These are phyloP conservation scores for Tapera naevia DNA, from an alignment of 2,797 vertebrate species.

Conservation along the genomic window DNA sequence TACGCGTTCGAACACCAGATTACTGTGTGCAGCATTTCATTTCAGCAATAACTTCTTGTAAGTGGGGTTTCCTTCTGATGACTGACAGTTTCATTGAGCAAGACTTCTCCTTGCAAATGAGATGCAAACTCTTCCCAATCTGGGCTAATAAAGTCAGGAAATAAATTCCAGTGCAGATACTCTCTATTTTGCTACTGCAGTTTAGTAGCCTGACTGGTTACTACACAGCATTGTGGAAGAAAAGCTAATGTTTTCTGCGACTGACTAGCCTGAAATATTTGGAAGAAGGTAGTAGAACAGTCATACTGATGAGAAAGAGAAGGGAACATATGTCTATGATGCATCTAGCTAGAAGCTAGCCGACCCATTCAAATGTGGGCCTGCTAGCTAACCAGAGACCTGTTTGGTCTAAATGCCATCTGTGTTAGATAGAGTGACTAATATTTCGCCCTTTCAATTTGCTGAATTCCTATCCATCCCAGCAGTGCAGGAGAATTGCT, in stretches of 20 bases:
- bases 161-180: neutral
- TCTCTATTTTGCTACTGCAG: neutral
- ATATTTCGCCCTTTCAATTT: neutral
- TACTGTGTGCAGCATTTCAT: neutral
- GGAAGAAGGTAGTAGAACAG: neutral
- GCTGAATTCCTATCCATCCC: neutral
- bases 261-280: neutral
- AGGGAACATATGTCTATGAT: neutral
- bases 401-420: neutral
- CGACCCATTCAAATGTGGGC: neutral
- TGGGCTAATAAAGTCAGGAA: neutral
- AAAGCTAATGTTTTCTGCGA: neutral
- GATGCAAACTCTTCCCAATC: neutral
- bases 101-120: neutral
- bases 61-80: neutral
- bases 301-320: neutral
- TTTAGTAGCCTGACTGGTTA: neutral
- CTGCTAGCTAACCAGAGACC: neutral
- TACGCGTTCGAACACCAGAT: neutral
- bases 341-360: neutral
- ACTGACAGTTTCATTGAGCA: neutral
- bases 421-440: neutral
- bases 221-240: neutral
- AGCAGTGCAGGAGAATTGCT: neutral
- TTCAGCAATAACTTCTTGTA: neutral